These are phyloP conservation scores for Seriola aureovittata DNA, from an alignment of 2,113 vertebrate genomes.

Conservation along the genomic window DNA sequence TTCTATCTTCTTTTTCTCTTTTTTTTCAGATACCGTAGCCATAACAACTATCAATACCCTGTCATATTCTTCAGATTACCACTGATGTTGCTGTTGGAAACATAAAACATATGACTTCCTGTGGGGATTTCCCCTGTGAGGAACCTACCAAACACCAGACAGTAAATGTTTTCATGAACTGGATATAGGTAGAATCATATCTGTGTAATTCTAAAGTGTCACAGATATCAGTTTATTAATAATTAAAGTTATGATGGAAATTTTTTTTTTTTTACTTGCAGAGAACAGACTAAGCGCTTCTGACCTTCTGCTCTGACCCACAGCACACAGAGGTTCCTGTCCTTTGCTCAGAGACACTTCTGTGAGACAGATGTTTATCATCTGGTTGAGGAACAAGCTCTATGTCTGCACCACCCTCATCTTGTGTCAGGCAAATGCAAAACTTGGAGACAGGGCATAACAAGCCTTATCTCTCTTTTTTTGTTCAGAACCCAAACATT, in stretches of 20 bases:
- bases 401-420: neutral
- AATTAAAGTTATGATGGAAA: neutral
- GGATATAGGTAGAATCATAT: neutral
- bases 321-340: neutral
- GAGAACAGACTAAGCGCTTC: neutral
- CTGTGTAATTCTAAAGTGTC: neutral
- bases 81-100: conserved; percentile 53
- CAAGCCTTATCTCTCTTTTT: neutral
- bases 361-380: conserved; percentile 9
- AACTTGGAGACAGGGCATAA: neutral
- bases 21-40: conserved; percentile 1
- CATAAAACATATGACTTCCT: conserved; percentile 43
- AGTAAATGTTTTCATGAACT: conserved; percentile 41
- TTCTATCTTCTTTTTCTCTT: conserved; percentile 15
- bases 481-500: conserved; percentile 13
- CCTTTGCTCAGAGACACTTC: neutral
- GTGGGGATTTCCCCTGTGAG: conserved; percentile 2
- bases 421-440: neutral
- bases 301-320: conserved; percentile 14
- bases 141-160: conserved; percentile 25
- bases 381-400: neutral
- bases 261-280: neutral
- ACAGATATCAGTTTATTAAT: neutral
- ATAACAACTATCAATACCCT: conserved; percentile 33
- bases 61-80: conserved; percentile 26